Evolutionary conservation across 2,797 vertebrate species (phyloP).

Genomic region (Anableps anableps): DNA sequence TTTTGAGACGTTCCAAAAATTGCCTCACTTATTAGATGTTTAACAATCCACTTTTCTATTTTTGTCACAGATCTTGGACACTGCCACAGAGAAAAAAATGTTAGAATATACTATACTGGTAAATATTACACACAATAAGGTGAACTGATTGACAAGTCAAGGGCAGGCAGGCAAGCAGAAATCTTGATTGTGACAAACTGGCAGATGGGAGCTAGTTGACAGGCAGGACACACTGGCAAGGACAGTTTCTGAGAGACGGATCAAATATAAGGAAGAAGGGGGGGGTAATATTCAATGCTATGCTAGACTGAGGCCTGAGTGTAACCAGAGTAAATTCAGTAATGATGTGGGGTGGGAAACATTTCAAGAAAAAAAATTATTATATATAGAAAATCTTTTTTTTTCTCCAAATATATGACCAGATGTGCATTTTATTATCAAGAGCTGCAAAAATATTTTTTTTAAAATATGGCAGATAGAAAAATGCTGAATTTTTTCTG

Average conservation of each 20-base stretch:
- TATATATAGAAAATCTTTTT: too few species aligned
- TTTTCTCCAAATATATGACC: too few species aligned
- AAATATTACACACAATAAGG: neutral
- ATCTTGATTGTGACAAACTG: conserved; percentile 4
- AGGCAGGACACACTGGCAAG: neutral
- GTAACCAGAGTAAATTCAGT: neutral
- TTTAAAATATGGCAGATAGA: too few species aligned
- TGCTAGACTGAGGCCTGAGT: neutral
- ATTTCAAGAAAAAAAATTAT: too few species aligned
- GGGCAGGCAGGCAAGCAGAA: neutral
- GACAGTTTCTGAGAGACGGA: neutral
- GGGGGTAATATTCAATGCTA: neutral
- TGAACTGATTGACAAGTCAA: neutral
- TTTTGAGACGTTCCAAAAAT: neutral
- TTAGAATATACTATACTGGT: neutral
- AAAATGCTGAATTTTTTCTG: too few species aligned
- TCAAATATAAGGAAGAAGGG: neutral
- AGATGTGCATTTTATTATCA: too few species aligned
- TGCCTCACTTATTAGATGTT: neutral
- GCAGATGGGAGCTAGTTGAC: neutral
- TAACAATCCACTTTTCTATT: neutral
- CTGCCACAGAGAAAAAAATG: neutral
- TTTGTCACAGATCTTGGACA: neutral
- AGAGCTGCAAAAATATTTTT: too few species aligned
- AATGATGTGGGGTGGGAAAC: neutral